Base-by-base conservation (phyloP, 2,113 vertebrate genomes). In the Sceloporus tristichus region DNA sequence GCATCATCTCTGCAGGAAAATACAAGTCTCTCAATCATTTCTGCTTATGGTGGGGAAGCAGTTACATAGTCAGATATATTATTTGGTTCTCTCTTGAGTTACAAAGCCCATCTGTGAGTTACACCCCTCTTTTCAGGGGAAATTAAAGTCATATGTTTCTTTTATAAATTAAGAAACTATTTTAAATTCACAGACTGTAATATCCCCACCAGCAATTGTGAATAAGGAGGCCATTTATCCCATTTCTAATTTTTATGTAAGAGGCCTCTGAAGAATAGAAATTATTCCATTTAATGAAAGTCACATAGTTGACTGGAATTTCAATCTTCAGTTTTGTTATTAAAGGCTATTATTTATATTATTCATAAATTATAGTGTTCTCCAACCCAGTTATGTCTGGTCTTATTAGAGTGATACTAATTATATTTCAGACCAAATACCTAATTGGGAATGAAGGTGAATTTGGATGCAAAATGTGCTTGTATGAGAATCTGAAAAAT, bases 191-290 rank as follows among this genome's bases (percentile, higher is more conserved):
- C 74, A 90, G 40, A 42, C 56, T 40, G 4, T 88, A 91, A 86
- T 94, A 86, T 88, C 59, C 66, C 27, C 90, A 94, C 91, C 76
- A 93, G 48, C 76, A 92, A 87, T 85, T 90, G 87, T 92, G 87
- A 94, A 91, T 94, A 91, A 94, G 90, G 87, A 95, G 78, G 48
- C 82, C 14, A 78, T 89, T 96, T 94, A 84, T 93, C 80, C 81
- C 91, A 85, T 90, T 94, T 92, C 93, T 91, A 94, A 91, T 92
- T 94, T 94, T 89, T 95, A 71, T 92, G 93, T 93, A 91, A 90
- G 88, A 92, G 92, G 85, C 93, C 81, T 90, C 27, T 91, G 88
- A 94, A 93, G 92, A 95, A 96, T 89, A 87, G 94, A 95, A 95
- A 92, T 88, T 93, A 94, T 65, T 90, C 78, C 79, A 53, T 9